Base-by-base conservation (phyloP, 2,888 invertebrate genomes). In the Ophioninae sp. region DNA sequence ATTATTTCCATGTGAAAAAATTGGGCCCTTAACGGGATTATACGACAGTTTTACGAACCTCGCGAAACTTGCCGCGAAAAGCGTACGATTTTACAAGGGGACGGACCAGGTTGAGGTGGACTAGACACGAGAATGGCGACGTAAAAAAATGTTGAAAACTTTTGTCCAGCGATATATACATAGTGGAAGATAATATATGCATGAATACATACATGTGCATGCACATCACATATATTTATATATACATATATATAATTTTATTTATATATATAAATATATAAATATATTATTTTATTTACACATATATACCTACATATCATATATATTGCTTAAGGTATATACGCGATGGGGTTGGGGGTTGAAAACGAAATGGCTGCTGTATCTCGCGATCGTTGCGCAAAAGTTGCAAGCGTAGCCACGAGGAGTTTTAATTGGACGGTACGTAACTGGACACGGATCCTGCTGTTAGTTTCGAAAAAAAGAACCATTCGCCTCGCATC, bases 401-500 rank as follows among this genome's bases (percentile, higher is more conserved):
- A 81, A 77, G 51, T 67, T 79, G 72, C 75, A 30, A 81, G 78
- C 81, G 63, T 30, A 75, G 30, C 64, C 81, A 59, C 64, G 65
- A 71, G 74, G 59, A 84, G 44, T 84, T 81, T 79, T 84, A 84
- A 84, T 84, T 81, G 81, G 79, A 68, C 75, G 64, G 41, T 64
- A 71, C 65, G 71, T 72, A 59, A 72, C 79, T 51, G 77, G 37
- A 71, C 68, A 39, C 74, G 39, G 56, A 68, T 61, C 44, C 64
- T 74, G 64, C 44, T 58, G 63, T 79, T 64, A 56, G 75, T 82
- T 71, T 75, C 64, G 20, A 41, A 63, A 76, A 64, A 63, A 75
- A 69, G 51, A 39, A 30, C 41, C 23, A 63, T 72, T 59, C 13
- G 58, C 72, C 61, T 73, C 44, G 64, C 59, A 22, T 59, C 75